These are phyloP conservation scores for Myotis vivesi DNA, from an alignment of 2,797 vertebrate species.

Conservation along the genomic window DNA sequence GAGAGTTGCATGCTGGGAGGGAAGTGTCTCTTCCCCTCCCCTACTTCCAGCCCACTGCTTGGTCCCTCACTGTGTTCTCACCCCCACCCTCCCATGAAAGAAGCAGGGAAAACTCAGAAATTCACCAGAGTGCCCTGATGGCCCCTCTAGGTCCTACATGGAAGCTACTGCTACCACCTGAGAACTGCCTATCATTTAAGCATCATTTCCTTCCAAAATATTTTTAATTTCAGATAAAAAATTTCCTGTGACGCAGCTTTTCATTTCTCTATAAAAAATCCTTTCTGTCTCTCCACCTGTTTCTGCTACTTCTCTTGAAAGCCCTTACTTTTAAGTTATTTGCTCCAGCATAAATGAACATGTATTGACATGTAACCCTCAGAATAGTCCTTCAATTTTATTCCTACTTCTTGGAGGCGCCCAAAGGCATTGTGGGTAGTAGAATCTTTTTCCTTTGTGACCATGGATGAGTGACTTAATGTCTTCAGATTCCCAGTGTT, in stretches of 20 bases:
- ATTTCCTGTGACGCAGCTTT: not conserved
- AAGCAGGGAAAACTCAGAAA: not conserved
- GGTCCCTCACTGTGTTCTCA: rapidly evolving
- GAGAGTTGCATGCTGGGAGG: not conserved
- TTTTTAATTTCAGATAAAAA: not conserved
- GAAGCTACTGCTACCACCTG: not conserved
- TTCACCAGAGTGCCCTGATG: not conserved
- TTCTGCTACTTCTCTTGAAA: not conserved
- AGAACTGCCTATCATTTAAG: not conserved
- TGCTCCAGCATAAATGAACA: not conserved
- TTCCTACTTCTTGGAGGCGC: not conserved
- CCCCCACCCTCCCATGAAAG: rapidly evolving
- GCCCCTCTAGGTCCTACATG: not conserved
- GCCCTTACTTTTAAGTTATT: not conserved
- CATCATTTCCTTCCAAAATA: not conserved
- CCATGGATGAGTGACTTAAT: not conserved
- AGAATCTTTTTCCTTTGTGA: not conserved
- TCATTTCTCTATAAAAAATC: not conserved
- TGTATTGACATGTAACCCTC: not conserved
- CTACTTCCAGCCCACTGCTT: not conserved
- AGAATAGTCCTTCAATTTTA: not conserved
- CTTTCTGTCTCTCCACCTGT: not conserved
- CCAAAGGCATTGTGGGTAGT: not conserved
- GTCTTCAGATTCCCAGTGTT: not conserved
- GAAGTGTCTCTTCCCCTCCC: not conserved